These are phyloP conservation scores for Tachycineta bicolor DNA, from an alignment of 2,113 vertebrate genomes.

Conservation along the genomic window DNA sequence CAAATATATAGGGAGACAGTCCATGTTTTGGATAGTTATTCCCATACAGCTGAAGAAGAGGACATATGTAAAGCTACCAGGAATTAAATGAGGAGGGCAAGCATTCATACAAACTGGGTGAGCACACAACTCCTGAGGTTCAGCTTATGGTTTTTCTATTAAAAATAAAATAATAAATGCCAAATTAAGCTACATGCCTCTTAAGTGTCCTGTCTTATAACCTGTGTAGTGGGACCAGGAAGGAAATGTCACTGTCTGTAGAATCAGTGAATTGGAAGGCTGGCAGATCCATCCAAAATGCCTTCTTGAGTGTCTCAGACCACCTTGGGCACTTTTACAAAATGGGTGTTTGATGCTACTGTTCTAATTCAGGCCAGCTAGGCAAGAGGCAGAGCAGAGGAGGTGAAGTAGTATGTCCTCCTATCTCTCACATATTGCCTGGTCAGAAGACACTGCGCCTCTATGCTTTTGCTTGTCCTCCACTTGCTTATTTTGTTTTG, in stretches of 20 bases:
- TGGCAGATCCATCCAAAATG: neutral
- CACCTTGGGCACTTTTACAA: neutral
- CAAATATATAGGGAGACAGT: neutral
- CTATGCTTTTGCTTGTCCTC: neutral
- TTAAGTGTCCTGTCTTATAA: neutral
- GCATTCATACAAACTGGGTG: neutral
- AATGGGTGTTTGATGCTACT: neutral
- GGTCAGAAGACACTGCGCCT: rapidly evolving
- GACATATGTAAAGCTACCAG: rapidly evolving
- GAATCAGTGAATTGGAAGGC: neutral
- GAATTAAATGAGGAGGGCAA: neutral
- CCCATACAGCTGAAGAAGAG: neutral
- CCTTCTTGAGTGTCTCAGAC: neutral
- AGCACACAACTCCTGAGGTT: neutral
- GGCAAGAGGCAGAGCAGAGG: neutral
- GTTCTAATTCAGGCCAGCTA: neutral
- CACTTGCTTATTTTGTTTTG: neutral
- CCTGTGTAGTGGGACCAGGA: neutral
- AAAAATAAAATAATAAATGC: neutral
- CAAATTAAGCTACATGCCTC: neutral
- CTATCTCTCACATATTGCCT: neutral
- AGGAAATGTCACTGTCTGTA: neutral
- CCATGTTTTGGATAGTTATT: neutral
- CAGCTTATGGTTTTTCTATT: neutral
- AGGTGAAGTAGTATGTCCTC: neutral